phyloP scores from a whole-genome alignment of 2,888 invertebrate genomes.

The Scaeva pyrastri region DNA sequence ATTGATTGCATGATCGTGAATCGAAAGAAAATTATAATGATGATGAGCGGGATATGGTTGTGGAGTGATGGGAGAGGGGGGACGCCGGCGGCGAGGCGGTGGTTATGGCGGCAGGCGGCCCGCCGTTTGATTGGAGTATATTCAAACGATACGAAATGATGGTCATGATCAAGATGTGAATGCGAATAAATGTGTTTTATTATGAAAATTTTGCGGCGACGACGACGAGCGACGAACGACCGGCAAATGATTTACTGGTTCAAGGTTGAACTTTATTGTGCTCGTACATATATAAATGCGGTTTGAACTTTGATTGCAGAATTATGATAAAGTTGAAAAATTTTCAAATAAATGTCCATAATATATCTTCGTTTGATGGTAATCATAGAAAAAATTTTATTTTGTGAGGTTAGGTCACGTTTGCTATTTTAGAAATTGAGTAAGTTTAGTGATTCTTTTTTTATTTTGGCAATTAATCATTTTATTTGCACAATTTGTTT shows the following conservation, averaged over 20 bases:
- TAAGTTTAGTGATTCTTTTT: too few relatives aligned
- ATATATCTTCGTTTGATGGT: background rate
- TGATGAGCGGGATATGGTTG: background rate
- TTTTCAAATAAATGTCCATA: background rate
- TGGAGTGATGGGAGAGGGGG: background rate
- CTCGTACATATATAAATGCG: background rate
- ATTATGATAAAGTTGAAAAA: background rate
- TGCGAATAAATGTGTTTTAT: conserved; percentile 31
- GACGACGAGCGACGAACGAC: background rate
- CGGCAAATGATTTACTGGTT: conserved; percentile 56
- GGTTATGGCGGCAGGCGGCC: background rate
- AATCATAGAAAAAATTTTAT: background rate
- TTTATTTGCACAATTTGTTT: too few relatives aligned
- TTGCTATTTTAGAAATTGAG: too few relatives aligned
- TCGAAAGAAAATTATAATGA: conserved; percentile 56
- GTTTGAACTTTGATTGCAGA: conserved; percentile 1
- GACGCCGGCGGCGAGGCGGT: background rate
- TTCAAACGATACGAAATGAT: conserved; percentile 30
- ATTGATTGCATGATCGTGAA: conserved; percentile 64
- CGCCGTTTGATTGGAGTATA: conserved; percentile 29
- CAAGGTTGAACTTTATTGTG: conserved; percentile 44
- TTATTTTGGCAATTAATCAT: too few relatives aligned
- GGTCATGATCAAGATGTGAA: conserved; percentile 41
- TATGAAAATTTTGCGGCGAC: conserved; percentile 27
- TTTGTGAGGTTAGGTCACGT: too few relatives aligned